Conservation (phyloP, 2,797 vertebrate genomes). For the Melopsittacus undulatus region DNA sequence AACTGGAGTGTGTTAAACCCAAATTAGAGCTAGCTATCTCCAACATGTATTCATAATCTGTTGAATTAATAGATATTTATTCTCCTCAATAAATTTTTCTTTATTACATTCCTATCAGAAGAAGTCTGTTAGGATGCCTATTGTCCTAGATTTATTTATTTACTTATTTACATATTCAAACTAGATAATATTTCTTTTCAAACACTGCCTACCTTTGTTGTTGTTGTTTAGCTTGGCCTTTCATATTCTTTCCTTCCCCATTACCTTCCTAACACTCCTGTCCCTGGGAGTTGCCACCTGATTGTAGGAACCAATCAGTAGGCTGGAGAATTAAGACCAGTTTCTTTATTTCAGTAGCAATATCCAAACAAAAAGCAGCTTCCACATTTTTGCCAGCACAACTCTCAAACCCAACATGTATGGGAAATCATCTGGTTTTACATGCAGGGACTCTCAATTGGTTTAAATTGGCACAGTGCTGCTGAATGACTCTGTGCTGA, state of each 20-base stretch:
- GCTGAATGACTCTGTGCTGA: background rate
- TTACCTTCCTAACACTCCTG: background rate
- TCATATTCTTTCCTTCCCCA: background rate
- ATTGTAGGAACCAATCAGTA: background rate
- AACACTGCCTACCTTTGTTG: fast-evolving
- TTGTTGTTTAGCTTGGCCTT: background rate
- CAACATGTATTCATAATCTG: background rate
- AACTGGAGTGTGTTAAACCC: background rate
- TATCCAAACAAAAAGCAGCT: background rate
- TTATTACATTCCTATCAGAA: background rate
- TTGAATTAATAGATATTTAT: background rate
- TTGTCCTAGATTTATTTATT: background rate
- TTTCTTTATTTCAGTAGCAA: background rate
- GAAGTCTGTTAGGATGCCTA: background rate
- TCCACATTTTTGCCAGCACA: background rate
- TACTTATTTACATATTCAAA: background rate
- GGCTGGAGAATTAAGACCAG: background rate
- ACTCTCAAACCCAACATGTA: background rate
- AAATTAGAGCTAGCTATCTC: background rate
- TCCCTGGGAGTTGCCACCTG: background rate
- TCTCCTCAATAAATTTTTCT: background rate
- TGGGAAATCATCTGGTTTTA: background rate
- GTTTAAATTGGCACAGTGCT: background rate
- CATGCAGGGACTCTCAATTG: background rate
- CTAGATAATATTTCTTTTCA: background rate